Conservation (phyloP, 2,888 invertebrate species). For the Micoletzkya japonica region DNA sequence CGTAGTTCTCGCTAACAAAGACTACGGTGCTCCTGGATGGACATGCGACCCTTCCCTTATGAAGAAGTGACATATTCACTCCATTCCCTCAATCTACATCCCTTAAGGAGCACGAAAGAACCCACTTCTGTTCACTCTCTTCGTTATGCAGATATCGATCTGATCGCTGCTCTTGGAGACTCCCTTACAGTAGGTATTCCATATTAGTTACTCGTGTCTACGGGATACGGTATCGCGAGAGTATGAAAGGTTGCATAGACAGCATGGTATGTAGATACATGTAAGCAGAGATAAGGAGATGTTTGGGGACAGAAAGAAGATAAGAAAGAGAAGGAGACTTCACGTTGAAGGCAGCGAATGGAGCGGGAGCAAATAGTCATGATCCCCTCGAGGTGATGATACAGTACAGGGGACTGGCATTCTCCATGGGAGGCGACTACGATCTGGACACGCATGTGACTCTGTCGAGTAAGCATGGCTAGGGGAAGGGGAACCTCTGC, state of each 20-base stretch:
- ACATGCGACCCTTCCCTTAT: constrained; percentile 38
- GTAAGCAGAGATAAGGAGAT: too few relatives aligned
- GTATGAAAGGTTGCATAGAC: too few relatives aligned
- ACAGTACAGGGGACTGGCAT: constrained; percentile 52
- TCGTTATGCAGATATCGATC: constrained; percentile 46
- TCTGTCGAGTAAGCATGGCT: constrained; percentile 40
- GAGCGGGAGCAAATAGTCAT: constrained; percentile 46
- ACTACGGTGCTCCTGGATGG: constrained; percentile 45
- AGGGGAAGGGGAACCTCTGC: background rate
- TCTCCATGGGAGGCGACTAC: constrained; percentile 50
- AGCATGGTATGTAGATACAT: too few relatives aligned
- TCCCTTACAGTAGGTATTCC: constrained; percentile 40
- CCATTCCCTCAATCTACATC: background rate
- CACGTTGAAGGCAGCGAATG: constrained; percentile 56
- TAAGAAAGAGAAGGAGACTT: too few relatives aligned
- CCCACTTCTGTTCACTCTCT: constrained; percentile 65
- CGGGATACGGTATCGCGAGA: too few relatives aligned
- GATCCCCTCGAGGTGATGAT: constrained; percentile 49
- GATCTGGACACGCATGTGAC: constrained; percentile 48
- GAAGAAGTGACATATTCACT: constrained; percentile 30
- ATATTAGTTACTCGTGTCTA: too few relatives aligned
- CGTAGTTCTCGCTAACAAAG: constrained; percentile 28
- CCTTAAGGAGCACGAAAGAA: constrained; percentile 36
- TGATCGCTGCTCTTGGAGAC: constrained; percentile 50
- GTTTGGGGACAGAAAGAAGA: too few relatives aligned